Percentiles rank a stretch among this genome's conserved stretches.
These are phyloP conservation scores for Notolepis coatsorum DNA, from an alignment of 2,797 vertebrate species.

Conservation along the genomic window DNA sequence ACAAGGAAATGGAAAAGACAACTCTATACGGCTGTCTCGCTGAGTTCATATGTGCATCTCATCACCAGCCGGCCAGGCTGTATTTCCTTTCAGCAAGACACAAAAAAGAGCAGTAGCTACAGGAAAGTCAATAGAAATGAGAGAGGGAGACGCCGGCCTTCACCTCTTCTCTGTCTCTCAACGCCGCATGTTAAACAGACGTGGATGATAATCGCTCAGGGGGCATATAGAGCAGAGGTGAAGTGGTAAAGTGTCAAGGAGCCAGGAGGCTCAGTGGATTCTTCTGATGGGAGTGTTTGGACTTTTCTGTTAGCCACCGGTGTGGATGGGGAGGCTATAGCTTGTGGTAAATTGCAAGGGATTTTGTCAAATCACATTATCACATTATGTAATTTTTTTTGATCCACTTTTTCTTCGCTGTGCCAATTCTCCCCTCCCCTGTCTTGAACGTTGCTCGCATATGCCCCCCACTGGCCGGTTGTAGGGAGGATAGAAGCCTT, in stretches of 20 bases:
- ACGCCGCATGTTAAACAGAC: constrained; percentile 21
- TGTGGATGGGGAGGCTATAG: not conserved
- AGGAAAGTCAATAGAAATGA: constrained; percentile 24
- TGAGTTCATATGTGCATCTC: constrained; percentile 42
- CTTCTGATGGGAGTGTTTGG: constrained; percentile 27
- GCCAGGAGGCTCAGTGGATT: constrained; percentile 11
- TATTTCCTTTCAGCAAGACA: constrained; percentile 23
- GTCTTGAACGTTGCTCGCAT: too few relatives aligned
- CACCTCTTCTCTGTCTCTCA: not conserved
- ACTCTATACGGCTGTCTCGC: constrained; percentile 32
- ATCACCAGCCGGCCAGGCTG: constrained; percentile 28
- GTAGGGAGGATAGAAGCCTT: too few relatives aligned
- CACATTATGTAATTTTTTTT: too few relatives aligned
- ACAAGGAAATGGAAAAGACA: constrained; percentile 29
- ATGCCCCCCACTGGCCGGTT: too few relatives aligned
- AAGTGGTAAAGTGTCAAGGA: not conserved
- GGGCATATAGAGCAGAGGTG: constrained; percentile 21
- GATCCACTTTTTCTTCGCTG: too few relatives aligned
- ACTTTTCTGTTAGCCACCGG: constrained; percentile 33
- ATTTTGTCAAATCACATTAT: not conserved
- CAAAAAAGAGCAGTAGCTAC: constrained; percentile 15
- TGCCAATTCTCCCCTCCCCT: too few relatives aligned
- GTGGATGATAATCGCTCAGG: constrained; percentile 32
- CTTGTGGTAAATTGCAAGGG: constrained; percentile 7
- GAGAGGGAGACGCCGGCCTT: not conserved